Conservation (phyloP, 2,113 vertebrate species). For the Carassius auratus region DNA sequence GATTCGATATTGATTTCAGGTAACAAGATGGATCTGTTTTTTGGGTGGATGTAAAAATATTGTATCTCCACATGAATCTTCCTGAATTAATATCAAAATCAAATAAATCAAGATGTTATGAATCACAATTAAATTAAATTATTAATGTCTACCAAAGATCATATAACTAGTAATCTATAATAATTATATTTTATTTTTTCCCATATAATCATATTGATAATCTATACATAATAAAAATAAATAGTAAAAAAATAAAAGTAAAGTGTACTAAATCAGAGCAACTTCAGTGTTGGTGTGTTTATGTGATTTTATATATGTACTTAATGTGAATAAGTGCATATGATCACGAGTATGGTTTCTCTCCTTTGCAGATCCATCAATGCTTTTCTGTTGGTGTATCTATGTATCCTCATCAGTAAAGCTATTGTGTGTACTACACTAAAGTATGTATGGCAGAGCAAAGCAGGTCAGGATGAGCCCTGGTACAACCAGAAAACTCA, state of each 20-base stretch:
- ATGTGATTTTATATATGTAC: too few relatives aligned
- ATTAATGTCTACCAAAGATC: background rate
- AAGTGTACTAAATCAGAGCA: too few relatives aligned
- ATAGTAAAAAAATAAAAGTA: too few relatives aligned
- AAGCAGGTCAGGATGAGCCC: conserved; percentile 87
- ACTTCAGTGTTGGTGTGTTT: background rate
- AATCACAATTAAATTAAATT: background rate
- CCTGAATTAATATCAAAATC: background rate
- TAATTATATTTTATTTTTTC: too few relatives aligned
- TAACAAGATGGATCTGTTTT: background rate
- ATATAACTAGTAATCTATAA: background rate
- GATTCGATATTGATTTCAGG: background rate
- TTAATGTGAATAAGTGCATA: background rate
- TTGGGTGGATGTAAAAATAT: background rate
- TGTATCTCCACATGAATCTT: background rate
- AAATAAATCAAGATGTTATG: background rate
- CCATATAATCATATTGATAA: background rate
- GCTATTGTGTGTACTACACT: conserved; percentile 91
- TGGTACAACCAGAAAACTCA: conserved; percentile 96
- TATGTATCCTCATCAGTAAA: conserved; percentile 92
- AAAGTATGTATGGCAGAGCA: conserved; percentile 93
- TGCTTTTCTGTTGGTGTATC: conserved; percentile 93
- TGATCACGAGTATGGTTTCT: background rate
- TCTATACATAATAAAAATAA: background rate
- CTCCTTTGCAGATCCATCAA: conserved; percentile 89